A percentile compares a stretch with the other conserved stretches of the same genome.
Conservation (phyloP, 2,888 invertebrate species). For the Heliothis peltigera region DNA sequence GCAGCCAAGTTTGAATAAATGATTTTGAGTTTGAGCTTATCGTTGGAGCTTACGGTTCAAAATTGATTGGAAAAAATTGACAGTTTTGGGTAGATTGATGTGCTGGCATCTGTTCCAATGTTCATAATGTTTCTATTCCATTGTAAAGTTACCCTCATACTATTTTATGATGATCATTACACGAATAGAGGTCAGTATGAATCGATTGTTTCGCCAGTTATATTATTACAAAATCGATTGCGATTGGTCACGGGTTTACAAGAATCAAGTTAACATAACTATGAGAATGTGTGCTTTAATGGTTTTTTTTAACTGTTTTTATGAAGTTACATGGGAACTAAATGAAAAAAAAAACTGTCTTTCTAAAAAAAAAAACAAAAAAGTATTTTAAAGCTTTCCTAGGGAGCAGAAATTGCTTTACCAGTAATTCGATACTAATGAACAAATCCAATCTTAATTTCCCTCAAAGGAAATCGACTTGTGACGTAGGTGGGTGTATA, state of each 20-base stretch:
- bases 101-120: too few species aligned
- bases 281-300: conserved; percentile 42
- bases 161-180: neutral
- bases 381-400: neutral
- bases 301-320: conserved; percentile 33
- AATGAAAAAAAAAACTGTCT: too few species aligned
- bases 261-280: conserved; percentile 38
- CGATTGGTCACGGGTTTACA: conserved; percentile 16
- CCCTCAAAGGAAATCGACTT: conserved; percentile 77
- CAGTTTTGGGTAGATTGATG: too few species aligned
- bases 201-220: conserved; percentile 56
- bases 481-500: conserved; percentile 69
- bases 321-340: conserved; percentile 22
- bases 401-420: conserved; percentile 31
- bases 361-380: too few species aligned
- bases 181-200: conserved; percentile 40
- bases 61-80: too few species aligned
- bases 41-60: too few species aligned
- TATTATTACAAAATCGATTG: conserved; percentile 38
- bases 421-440: conserved; percentile 49
- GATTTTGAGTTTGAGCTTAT: too few species aligned
- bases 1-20: too few species aligned
- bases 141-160: neutral
- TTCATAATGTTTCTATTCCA: too few species aligned
- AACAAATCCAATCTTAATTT: conserved; percentile 60